phyloP scores from a whole-genome alignment of 2,113 vertebrate species.

The Chinchilla lanigera region DNA sequence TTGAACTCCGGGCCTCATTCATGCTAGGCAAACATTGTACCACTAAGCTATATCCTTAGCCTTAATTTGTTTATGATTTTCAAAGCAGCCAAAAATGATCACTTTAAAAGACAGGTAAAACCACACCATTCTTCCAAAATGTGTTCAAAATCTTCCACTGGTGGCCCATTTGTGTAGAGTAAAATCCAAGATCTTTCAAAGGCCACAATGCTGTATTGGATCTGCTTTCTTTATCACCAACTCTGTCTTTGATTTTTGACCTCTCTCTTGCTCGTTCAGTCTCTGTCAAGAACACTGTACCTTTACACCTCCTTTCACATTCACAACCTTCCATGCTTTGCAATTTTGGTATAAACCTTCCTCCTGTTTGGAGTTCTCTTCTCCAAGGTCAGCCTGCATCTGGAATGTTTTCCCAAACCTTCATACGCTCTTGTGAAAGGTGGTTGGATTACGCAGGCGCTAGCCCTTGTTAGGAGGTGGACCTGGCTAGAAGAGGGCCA shows the following conservation, averaged over 20 bases:
- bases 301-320: not conserved
- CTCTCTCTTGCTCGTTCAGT: not conserved
- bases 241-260: not conserved
- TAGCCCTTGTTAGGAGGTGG: not conserved
- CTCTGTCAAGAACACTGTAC: rapidly evolving
- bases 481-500: not conserved
- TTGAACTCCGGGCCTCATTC: not conserved
- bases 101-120: not conserved
- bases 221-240: too few species aligned
- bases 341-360: not conserved
- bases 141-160: not conserved
- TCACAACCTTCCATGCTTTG: not conserved
- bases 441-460: not conserved
- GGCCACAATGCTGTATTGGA: rapidly evolving
- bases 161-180: not conserved
- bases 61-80: not conserved
- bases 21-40: not conserved
- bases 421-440: not conserved
- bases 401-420: not conserved
- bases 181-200: not conserved
- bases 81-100: not conserved
- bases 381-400: not conserved
- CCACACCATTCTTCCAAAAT: not conserved
- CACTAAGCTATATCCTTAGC: not conserved
- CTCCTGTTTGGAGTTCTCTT: not conserved